Base-by-base conservation (phyloP, 2,797 vertebrate species). In the Liparis tanakae region DNA sequence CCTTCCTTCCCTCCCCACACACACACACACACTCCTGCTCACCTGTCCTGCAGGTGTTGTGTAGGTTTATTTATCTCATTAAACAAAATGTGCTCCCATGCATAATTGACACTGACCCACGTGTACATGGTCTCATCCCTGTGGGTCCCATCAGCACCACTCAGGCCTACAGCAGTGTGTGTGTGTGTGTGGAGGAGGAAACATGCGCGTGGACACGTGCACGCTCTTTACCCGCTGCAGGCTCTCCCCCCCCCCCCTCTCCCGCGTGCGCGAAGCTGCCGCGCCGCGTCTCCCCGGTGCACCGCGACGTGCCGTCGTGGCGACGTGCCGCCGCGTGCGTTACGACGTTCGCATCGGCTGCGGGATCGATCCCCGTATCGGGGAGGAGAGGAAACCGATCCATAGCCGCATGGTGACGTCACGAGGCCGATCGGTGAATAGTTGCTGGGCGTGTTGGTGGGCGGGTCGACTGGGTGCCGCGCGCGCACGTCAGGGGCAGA, bases 401-500 rank as follows among this genome's bases (percentile, higher is more conserved):
- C 86, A 66, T 75, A 84, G 81, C 92, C 90, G 93, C 92, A 92
- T 90, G 90, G 87, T 94, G 93, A 94, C 93, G 93, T 94, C 93
- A 94, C 92, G 86, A 63, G 79, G 82, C 73, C 87, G 82, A 75
- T 84, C 76, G 57, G 72, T 54, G 25, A 69, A 70, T 44, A 72
- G 88, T 66, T 76, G 82, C 71, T 69, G 80, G 83, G 88, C 78
- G 77, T 79, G 79, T 70, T 70, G 69, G 68, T 79, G 20, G 81
- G 54, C 65, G 76, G 83, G 56, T 76, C 25, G 73, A 46, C 44
- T 81, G 74, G 79, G 67, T 77, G 71, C 76, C 70, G 83, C 78
- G 82, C 78, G 81, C 25, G 25, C 25, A 74, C 80, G 73, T 67
- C 70, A 68, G 65, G 67, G 70, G 48, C 81, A 46, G 64, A 82